A percentile compares a stretch with the other conserved stretches of the same genome.
Evolutionary conservation across 2,797 vertebrate genomes (phyloP).

Genomic region (Lithobates sylvaticus): DNA sequence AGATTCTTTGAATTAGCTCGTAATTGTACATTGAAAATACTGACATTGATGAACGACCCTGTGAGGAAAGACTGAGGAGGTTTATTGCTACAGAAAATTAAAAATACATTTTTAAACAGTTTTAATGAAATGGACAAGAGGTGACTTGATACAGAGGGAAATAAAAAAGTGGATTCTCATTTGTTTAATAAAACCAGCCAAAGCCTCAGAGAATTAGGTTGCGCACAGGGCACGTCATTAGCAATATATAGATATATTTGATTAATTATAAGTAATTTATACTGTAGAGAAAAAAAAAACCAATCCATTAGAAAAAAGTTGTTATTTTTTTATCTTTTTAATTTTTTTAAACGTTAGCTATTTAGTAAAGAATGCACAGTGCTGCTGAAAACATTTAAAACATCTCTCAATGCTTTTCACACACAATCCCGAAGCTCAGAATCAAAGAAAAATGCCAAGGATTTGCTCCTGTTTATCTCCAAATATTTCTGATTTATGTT

Average conservation of each 20-base stretch:
- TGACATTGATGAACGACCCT: conserved; percentile 49
- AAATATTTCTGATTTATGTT: conserved; percentile 1
- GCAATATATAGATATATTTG: background rate
- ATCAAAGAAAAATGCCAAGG: conserved; percentile 39
- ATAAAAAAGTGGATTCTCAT: conserved; percentile 16
- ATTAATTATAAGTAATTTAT: background rate
- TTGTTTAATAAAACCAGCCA: background rate
- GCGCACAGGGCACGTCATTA: too few relatives aligned
- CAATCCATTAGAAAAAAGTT: background rate
- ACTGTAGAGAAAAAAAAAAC: too few relatives aligned
- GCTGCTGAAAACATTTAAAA: conserved; percentile 37
- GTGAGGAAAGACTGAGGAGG: conserved; percentile 3
- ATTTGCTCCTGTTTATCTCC: conserved; percentile 41
- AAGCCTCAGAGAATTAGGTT: background rate
- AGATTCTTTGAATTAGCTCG: conserved; percentile 14
- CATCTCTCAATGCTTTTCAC: conserved; percentile 58
- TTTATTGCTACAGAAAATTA: conserved; percentile 54
- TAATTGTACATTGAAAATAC: conserved; percentile 43
- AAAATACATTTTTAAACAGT: conserved; percentile 62
- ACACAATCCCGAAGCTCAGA: conserved; percentile 26
- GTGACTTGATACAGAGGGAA: conserved; percentile 25
- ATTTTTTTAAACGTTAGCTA: background rate
- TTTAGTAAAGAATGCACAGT: background rate
- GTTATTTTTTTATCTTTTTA: too few relatives aligned
- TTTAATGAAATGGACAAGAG: conserved; percentile 52